Conservation (phyloP, 2,797 vertebrate genomes). For the Sebastes cheni region DNA sequence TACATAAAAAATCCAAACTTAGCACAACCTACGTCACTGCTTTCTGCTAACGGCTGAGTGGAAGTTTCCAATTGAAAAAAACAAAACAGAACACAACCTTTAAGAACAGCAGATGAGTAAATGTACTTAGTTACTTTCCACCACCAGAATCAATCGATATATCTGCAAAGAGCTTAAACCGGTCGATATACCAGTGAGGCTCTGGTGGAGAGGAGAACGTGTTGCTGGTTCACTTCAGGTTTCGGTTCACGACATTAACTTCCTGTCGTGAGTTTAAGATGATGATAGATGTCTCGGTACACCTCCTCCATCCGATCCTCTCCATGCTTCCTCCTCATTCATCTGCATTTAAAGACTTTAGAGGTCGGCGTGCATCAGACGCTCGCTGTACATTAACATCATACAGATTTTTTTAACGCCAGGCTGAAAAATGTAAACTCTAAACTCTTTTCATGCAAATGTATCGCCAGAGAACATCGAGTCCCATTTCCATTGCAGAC, state of each 20-base stretch:
- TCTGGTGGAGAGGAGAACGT: neutral
- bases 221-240: neutral
- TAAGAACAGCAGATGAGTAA: no score
- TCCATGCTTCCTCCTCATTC: neutral
- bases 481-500: slow-evolving; percentile 38
- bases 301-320: neutral
- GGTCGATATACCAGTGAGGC: neutral
- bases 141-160: no score
- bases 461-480: slow-evolving; percentile 18
- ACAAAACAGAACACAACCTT: fast-evolving
- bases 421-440: slow-evolving; percentile 11
- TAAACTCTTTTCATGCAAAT: slow-evolving; percentile 43
- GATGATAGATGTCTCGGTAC: neutral
- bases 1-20: no score
- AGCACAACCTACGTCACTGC: no score
- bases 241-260: neutral
- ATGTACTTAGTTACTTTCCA: no score
- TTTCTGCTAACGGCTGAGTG: no score
- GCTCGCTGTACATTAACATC: neutral
- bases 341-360: neutral
- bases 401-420: neutral
- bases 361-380: neutral
- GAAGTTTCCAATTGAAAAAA: no score
- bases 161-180: neutral
- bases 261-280: neutral